These are phyloP conservation scores for Eubucco bourcierii DNA, from an alignment of 2,113 vertebrate genomes.

Conservation along the genomic window DNA sequence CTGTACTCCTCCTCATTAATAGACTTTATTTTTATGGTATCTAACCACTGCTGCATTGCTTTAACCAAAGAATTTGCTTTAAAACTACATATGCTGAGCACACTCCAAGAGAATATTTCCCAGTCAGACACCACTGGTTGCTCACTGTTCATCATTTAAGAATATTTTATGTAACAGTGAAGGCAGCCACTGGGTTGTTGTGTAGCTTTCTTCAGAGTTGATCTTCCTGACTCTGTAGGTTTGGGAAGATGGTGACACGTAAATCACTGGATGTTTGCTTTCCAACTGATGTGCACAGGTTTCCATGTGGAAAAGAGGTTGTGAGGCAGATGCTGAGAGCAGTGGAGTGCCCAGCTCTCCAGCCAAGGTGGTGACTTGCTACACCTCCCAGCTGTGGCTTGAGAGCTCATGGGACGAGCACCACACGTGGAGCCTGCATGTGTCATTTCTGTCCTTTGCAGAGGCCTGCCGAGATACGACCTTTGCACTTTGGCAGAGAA, in stretches of 20 bases:
- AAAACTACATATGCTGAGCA: neutral
- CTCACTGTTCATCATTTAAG: neutral
- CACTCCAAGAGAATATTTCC: neutral
- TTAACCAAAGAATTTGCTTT: neutral
- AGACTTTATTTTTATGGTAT: neutral
- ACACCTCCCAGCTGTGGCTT: accelerated
- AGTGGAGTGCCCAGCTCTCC: neutral
- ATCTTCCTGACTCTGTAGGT: neutral
- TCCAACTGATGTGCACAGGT: accelerated
- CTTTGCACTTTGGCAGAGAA: neutral
- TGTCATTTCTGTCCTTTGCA: neutral
- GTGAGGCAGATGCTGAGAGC: neutral
- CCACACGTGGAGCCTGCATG: neutral
- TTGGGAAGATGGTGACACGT: accelerated
- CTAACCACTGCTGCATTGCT: neutral
- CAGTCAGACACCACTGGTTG: neutral
- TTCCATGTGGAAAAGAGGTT: neutral
- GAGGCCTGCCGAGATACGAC: neutral
- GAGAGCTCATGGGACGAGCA: neutral
- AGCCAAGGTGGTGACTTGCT: neutral
- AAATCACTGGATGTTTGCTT: neutral
- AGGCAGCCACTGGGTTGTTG: accelerated
- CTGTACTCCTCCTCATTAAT: neutral
- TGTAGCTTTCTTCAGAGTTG: neutral
- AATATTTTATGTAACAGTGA: neutral